Base-by-base conservation (phyloP, 1,140 invertebrate genomes). In the Doryteuthis pealeii region DNA sequence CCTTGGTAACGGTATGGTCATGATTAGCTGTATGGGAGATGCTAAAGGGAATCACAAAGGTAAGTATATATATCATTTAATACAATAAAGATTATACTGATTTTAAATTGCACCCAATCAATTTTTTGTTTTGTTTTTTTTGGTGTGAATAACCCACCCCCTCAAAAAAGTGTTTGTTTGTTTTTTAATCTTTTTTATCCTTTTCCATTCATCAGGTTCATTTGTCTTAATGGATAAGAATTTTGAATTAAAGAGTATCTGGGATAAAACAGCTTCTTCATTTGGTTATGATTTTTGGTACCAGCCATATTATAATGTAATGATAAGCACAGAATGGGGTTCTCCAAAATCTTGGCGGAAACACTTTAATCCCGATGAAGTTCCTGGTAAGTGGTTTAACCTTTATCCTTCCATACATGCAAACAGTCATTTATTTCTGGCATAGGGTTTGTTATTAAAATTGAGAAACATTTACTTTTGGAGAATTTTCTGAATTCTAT, bases 1-100 rank as follows among this genome's bases (percentile, higher is more conserved):
- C 87, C 89, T 98, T 49, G 93, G 95, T 15, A 92, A 89, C 76
- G 96, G 96, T 0, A 92, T 98, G 80, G 92, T 99, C 58, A 96
- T 99, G 93, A 96, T 99, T 80, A 97, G 96, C 8, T 93, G 92
- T 8, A 92, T 98, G 91, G 97, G 97, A 8, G 94, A 96, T 88
- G 90, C 89, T 2, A 85, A 93, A 12, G 95, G 93, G 58, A 91
- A 96, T 80, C 83, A 78, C 15, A 88, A 90, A 77, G 93, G 92
- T 71, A 80, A 83, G 72, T 49, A 22, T 3, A 6, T 67, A 22
- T 71, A n/a, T n/a, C n/a, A n/a, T n/a, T n/a, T n/a, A n/a, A n/a
- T n/a, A n/a, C n/a, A n/a, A n/a, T n/a, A 22, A 12, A 14, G 18
- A 22, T 62, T 5, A 8, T 12, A 15, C 4, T 40, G 35, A 40